Conservation (phyloP, 30 jellyfish, hydroid and myxozoan genomes). For the Hydra vulgaris region DNA sequence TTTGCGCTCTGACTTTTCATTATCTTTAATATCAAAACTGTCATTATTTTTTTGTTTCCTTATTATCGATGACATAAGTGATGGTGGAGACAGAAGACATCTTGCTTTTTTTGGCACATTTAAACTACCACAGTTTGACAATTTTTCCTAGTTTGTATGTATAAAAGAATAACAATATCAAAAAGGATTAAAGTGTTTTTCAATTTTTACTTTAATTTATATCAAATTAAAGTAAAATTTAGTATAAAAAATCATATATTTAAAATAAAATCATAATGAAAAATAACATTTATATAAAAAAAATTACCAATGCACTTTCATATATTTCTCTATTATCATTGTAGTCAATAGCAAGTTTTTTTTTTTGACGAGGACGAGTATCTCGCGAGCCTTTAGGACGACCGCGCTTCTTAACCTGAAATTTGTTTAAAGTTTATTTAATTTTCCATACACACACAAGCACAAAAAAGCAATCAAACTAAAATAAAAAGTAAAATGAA, state of each 20-base stretch:
- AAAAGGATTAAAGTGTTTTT: no score
- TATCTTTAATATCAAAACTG: neutral
- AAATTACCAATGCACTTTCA: neutral
- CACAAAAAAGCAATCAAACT: neutral
- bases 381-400: constrained; percentile 30
- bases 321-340: neutral
- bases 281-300: neutral
- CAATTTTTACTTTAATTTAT: no score
- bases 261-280: neutral
- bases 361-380: constrained; percentile 5
- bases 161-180: neutral
- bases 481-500: neutral
- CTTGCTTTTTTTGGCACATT: neutral
- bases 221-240: neutral
- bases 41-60: constrained; percentile 5
- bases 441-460: no score
- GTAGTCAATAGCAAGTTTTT: no score
- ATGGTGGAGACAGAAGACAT: constrained; percentile 28
- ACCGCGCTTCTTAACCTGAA: constrained; percentile 12
- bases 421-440: neutral
- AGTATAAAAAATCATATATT: neutral
- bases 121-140: neutral
- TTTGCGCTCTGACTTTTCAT: constrained; percentile 10
- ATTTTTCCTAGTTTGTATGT: neutral
- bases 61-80: constrained; percentile 7